Evolutionary conservation across 2,888 invertebrate species (phyloP), one percentile per base, ranked within the genome.

Genomic region (Blastobasis lacticolella): DNA sequence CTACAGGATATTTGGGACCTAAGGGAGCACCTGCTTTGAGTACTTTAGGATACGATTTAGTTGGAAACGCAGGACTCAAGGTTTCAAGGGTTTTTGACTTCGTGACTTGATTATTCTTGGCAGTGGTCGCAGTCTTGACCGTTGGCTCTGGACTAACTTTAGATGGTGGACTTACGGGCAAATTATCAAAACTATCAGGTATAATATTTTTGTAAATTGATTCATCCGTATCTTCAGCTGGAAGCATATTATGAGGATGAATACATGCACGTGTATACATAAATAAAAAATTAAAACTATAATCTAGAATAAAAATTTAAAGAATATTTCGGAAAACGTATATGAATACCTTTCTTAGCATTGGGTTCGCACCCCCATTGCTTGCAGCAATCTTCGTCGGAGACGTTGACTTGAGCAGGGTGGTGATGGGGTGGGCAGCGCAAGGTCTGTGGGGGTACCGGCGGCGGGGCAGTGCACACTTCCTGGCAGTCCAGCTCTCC

Each of bases 401-500:
- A 86, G 50, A 87, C 79, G 61, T 92, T 91, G 55, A 91, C 90
- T 46, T 90, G 86, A 4, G 90, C 85, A 0, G 95, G 89, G 5
- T 90, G 88, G 10, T 94, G 93, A 60, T 91, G 85, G 0, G 92
- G 90, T 5, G 92, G 91, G 68, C 97, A 97, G 1, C 91, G 90
- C 53, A 97, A 77, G 51, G 90, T 90, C 38, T 92, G 82, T 0
- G 97, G 96, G 0, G 97, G 96, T 38, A 92, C 65, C 0, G 94
- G 92, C 0, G 94, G 87, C 0, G 96, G 91, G 0, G 94, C 94
- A 2, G 94, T 91, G 79, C 97, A 97, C 9, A 92, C 91, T 42
- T 93, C 92, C 59, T 94, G 93, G 66, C 97, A 97, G 56, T 95
- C 94, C 10, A 97, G 90, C 59, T 94, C 94, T 10, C 97, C 96